Evolutionary conservation across 2,888 invertebrate species (phyloP), one percentile per base, ranked within the genome.

Genomic region (Leptothorax acervorum): DNA sequence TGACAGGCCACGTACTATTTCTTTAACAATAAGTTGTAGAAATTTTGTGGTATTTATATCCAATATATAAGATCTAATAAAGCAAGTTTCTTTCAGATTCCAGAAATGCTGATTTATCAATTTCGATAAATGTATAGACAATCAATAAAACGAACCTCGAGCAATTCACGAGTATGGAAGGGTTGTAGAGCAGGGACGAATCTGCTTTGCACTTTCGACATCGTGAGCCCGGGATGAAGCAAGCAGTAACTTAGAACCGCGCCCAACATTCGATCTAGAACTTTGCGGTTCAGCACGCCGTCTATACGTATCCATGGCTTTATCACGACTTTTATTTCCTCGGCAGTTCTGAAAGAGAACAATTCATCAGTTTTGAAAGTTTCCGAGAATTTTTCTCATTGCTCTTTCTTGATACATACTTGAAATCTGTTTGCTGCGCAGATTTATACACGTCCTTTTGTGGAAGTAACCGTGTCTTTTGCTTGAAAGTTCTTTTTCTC

Each of bases 261-360:
- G 66, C 96, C 96, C 82, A 98, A 91, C 96, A 97, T 97, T 82
- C 96, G 96, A 90, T 97, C 96, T 48, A 98, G 95, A 4, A 97
- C 96, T 31, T 96, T 95, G 15, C 96, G 95, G 94, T 98, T 97
- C 12, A 98, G 92, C 0, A 96, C 95, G 3, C 97, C 98, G 94
- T 98, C 97, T 1, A 97, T 96, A 85, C 97, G 96, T 81, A 97
- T 96, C 98, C 98, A 98, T 0, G 97, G 97, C 84, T 96, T 95
- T 73, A 96, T 94, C 9, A 95, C 94, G 3, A 96, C 95, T 75
- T 93, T 93, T 45, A 94, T 92, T 82, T 94, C 93, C 88, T 94
- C 94, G 5, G 93, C 92, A 35, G 92, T 92, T 31, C 95, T 95
- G 73, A 75, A 92, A 92, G 73, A 76, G 12, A 39, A 84, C 9